These are phyloP conservation scores for Sebastes goodei DNA, from an alignment of 2,797 vertebrate species.

Conservation along the genomic window DNA sequence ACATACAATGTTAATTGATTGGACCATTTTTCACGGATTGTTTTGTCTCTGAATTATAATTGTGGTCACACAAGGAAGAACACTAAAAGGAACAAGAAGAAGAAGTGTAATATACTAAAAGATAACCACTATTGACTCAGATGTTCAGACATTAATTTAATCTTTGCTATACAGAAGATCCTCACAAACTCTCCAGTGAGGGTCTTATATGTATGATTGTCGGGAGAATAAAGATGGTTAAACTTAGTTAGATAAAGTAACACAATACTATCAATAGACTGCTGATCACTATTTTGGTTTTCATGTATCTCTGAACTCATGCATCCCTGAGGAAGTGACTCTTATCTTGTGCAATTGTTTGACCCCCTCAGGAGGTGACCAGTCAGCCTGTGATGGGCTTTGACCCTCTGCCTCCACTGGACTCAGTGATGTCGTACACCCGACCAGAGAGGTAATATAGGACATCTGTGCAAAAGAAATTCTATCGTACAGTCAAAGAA, in stretches of 20 bases:
- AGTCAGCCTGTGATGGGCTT: conserved; percentile 94
- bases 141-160: neutral
- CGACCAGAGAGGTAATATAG: conserved; percentile 90
- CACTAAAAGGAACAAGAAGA: neutral
- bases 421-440: conserved; percentile 90
- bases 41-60: neutral
- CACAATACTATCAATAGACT: neutral
- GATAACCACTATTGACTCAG: neutral
- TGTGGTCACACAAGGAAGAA: neutral
- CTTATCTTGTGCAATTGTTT: conserved; percentile 14
- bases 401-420: conserved; percentile 93
- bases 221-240: neutral
- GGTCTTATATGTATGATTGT: neutral
- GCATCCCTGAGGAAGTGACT: neutral
- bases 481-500: neutral
- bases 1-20: neutral
- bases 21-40: neutral
- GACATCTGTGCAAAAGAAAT: neutral
- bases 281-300: neutral
- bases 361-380: conserved; percentile 88
- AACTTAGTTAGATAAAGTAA: neutral
- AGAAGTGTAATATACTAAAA: neutral
- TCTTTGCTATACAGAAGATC: neutral
- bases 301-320: neutral
- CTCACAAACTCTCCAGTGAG: neutral